Percentiles rank a stretch among this genome's conserved stretches.
phyloP scores from a whole-genome alignment of 2,113 vertebrate species.

The Litocranius walleri region DNA sequence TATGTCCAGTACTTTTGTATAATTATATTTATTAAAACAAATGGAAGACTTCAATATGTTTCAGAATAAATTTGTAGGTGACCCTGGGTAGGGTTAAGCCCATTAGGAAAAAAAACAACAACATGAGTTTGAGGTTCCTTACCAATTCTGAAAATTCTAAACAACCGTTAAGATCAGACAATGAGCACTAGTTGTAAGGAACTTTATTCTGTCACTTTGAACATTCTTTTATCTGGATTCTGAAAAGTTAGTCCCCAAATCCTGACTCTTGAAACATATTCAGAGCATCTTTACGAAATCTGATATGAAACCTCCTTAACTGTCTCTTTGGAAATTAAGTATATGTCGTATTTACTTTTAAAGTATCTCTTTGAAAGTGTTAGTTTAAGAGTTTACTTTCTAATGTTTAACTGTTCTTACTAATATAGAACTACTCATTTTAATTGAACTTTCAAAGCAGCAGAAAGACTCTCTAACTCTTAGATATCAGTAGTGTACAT shows the following conservation, averaged over 20 bases:
- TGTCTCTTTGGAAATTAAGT: not conserved
- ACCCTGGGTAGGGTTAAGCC: constrained; percentile 44
- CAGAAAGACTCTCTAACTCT: not conserved
- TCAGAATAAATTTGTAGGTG: constrained; percentile 62
- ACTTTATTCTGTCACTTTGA: constrained; percentile 9
- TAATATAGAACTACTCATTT: not conserved
- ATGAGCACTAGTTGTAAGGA: not conserved
- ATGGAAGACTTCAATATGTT: constrained; percentile 59
- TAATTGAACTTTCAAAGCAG: not conserved
- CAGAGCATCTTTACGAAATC: constrained; percentile 7
- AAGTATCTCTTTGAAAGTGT: not conserved
- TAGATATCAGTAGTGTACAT: not conserved
- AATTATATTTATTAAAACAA: constrained; percentile 70
- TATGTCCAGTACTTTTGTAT: constrained; percentile 58
- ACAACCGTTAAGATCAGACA: constrained; percentile 9
- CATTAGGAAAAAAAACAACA: not conserved
- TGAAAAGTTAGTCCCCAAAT: constrained; percentile 9
- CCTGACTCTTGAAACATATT: not conserved
- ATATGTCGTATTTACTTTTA: not conserved
- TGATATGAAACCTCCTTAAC: not conserved
- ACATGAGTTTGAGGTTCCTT: not conserved
- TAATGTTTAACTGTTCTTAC: not conserved
- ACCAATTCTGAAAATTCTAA: constrained; percentile 40
- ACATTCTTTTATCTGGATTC: not conserved
- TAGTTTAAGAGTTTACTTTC: not conserved